Conservation (phyloP, 2,888 invertebrate species). For the Epicampocera succincta region DNA sequence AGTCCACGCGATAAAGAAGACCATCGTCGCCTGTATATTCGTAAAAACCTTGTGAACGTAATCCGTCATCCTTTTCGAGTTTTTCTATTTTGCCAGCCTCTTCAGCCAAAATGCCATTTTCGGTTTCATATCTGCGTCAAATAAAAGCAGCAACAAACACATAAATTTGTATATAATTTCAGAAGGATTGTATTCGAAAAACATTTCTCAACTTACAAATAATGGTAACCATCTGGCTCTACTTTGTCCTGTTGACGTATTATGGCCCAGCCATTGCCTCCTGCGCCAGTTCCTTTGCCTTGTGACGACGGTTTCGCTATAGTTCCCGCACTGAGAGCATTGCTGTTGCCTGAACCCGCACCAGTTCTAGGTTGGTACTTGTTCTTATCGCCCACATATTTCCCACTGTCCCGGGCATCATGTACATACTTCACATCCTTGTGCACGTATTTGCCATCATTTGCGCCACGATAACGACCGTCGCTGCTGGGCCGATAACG, state of each 20-base stretch:
- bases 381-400: slow-evolving; percentile 74
- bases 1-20: slow-evolving; percentile 82
- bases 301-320: slow-evolving; percentile 69
- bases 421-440: slow-evolving; percentile 78
- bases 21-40: slow-evolving; percentile 86
- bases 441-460: slow-evolving; percentile 83
- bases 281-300: slow-evolving; percentile 78
- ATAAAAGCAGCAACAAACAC: slow-evolving; percentile 17
- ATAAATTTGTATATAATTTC: slow-evolving; percentile 63
- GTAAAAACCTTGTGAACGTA: slow-evolving; percentile 86
- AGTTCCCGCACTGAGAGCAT: slow-evolving; percentile 11
- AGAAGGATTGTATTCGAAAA: too few species aligned
- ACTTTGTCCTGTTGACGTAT: slow-evolving; percentile 83
- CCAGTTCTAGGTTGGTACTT: slow-evolving; percentile 3
- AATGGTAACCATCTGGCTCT: slow-evolving; percentile 84
- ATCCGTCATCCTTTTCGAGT: slow-evolving; percentile 82
- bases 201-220: slow-evolving; percentile 80
- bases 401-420: slow-evolving; percentile 75
- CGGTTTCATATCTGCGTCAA: slow-evolving; percentile 82
- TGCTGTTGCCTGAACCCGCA: background rate
- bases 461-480: slow-evolving; percentile 77
- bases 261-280: slow-evolving; percentile 82
- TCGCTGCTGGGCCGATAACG: slow-evolving; percentile 80
- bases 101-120: slow-evolving; percentile 83
- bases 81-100: slow-evolving; percentile 84